A percentile compares a stretch with the other conserved stretches of the same genome.
Conservation (phyloP, 1,140 invertebrate species). For the Bombus difficillimus region DNA sequence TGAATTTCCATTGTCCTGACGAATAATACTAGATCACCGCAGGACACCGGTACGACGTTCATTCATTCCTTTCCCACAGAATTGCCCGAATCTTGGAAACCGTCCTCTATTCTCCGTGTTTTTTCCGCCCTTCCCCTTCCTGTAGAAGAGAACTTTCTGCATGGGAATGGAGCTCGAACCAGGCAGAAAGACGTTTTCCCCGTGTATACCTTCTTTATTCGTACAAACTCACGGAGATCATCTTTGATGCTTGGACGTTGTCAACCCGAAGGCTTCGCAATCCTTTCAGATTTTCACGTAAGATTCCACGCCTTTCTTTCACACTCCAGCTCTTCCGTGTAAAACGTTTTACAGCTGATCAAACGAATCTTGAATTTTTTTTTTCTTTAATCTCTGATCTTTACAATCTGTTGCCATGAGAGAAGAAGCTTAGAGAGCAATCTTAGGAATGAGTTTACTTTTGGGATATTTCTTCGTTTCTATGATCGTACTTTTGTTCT, state of each 20-base stretch:
- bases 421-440: not conserved
- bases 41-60: conserved; percentile 63
- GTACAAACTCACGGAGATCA: conserved; percentile 57
- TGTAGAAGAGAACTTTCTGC: conserved; percentile 44
- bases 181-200: conserved; percentile 28
- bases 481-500: too few species aligned
- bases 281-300: conserved; percentile 71
- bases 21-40: conserved; percentile 72
- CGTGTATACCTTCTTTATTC: conserved; percentile 57
- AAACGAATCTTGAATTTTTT: conserved; percentile 35
- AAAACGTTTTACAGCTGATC: conserved; percentile 26
- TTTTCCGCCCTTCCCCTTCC: conserved; percentile 63
- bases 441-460: not conserved
- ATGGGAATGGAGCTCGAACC: conserved; percentile 65
- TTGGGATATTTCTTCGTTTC: too few species aligned
- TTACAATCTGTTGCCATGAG: conserved; percentile 7
- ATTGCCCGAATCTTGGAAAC: conserved; percentile 78
- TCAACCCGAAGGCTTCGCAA: conserved; percentile 66
- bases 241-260: conserved; percentile 52
- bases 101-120: conserved; percentile 73
- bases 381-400: conserved; percentile 16
- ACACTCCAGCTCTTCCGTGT: conserved; percentile 43
- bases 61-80: conserved; percentile 78
- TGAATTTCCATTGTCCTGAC: conserved; percentile 69
- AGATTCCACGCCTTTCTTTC: conserved; percentile 66